These are phyloP conservation scores for Vicugna pacos DNA, from an alignment of 2,113 vertebrate species.

Conservation along the genomic window DNA sequence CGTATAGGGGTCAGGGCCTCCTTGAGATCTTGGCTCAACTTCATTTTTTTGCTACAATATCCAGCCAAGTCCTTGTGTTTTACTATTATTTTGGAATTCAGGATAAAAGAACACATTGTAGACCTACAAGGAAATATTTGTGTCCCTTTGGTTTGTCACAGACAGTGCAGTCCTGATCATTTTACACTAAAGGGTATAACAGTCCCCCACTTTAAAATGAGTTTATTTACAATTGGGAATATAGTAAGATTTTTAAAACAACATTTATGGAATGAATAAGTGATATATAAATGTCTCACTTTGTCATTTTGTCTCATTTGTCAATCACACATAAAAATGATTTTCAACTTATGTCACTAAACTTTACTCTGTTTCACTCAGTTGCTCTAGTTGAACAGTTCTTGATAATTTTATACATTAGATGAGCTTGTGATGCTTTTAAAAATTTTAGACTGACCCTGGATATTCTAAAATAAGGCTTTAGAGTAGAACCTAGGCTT, in stretches of 20 bases:
- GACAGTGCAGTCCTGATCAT: not conserved
- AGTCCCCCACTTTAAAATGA: not conserved
- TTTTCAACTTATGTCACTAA: not conserved
- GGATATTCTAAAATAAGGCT: not conserved
- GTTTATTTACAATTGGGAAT: not conserved
- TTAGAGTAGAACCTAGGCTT: not conserved
- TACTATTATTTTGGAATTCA: not conserved
- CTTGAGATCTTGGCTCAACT: not conserved
- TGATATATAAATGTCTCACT: not conserved
- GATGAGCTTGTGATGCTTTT: not conserved
- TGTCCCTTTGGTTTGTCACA: not conserved
- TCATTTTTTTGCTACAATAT: not conserved
- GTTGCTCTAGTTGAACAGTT: not conserved
- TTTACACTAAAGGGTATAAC: not conserved
- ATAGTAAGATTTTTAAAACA: not conserved
- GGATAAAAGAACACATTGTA: not conserved
- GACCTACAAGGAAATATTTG: not conserved
- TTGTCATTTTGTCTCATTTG: not conserved
- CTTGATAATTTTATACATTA: not conserved
- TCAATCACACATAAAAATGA: not conserved
- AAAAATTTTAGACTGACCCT: not conserved
- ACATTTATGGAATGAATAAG: not conserved
- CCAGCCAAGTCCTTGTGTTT: not conserved
- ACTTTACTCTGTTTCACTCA: not conserved
- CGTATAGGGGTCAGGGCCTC: too few relatives aligned